A percentile compares a stretch with the other conserved stretches of the same genome.
Evolutionary conservation across 1,140 invertebrate species (phyloP).

Genomic region (Drosophila kohkoa): DNA sequence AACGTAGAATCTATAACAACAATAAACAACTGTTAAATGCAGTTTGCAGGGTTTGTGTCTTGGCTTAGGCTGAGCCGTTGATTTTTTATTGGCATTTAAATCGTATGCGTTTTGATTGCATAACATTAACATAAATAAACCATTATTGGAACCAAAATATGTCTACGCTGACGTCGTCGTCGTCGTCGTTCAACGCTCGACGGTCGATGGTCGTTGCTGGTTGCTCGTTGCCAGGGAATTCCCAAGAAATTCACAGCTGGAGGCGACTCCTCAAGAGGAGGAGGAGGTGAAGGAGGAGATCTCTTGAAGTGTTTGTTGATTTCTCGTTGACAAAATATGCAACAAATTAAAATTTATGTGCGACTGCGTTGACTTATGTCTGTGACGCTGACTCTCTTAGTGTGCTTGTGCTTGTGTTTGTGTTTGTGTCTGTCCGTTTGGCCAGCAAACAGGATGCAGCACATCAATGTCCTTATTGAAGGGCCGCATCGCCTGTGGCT

Average conservation of each 20-base stretch:
- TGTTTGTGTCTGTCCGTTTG: not conserved
- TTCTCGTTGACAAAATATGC: slow-evolving; percentile 84
- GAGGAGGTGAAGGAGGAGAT: not conserved
- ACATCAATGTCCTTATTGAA: slow-evolving; percentile 76
- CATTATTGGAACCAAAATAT: slow-evolving; percentile 65
- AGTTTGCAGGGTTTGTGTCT: slow-evolving; percentile 42
- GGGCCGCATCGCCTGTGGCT: slow-evolving; percentile 47
- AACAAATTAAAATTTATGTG: slow-evolving; percentile 85
- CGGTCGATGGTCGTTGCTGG: not conserved
- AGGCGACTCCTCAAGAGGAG: slow-evolving; percentile 25
- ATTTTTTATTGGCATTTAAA: slow-evolving; percentile 84
- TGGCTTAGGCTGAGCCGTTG: slow-evolving; percentile 62
- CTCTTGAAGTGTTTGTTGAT: slow-evolving; percentile 66
- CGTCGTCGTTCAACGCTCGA: slow-evolving; percentile 10
- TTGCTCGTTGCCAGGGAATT: slow-evolving; percentile 70
- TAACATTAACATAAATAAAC: slow-evolving; percentile 84
- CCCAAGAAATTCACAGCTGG: slow-evolving; percentile 85
- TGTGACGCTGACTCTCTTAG: slow-evolving; percentile 20
- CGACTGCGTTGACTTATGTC: slow-evolving; percentile 72
- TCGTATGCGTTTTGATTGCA: slow-evolving; percentile 84
- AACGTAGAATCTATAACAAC: slow-evolving; percentile 27
- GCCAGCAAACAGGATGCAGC: slow-evolving; percentile 68
- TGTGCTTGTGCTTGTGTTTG: not conserved
- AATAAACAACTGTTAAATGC: slow-evolving; percentile 75
- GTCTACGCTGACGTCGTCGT: slow-evolving; percentile 19